Conservation (phyloP, 2,113 vertebrate species). For the Pipa parva region DNA sequence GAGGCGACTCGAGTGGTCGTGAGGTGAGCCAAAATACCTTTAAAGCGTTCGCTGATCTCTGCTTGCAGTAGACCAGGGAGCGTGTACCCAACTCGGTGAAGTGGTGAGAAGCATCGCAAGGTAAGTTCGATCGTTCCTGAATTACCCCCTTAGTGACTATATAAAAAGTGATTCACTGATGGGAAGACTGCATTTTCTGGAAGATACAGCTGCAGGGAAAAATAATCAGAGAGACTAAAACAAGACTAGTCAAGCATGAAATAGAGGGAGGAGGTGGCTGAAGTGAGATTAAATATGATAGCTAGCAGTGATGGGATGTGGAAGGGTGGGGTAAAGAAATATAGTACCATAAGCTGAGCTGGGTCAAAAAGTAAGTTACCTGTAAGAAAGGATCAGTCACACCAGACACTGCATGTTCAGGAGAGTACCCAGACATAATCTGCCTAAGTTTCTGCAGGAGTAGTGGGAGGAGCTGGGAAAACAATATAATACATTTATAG, state of each 20-base stretch:
- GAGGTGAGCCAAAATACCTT: too few relatives aligned
- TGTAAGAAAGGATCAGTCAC: conserved; percentile 85
- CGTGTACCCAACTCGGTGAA: too few relatives aligned
- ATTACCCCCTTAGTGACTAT: too few relatives aligned
- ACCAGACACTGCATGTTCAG: conserved; percentile 79
- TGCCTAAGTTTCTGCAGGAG: conserved; percentile 76
- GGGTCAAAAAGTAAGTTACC: conserved; percentile 55
- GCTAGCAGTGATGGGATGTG: neutral
- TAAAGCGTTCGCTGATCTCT: too few relatives aligned
- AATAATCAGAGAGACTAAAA: neutral
- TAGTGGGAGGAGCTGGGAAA: conserved; percentile 71
- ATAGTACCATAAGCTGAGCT: neutral
- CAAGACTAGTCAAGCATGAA: neutral
- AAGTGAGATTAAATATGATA: neutral
- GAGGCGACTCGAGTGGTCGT: too few relatives aligned
- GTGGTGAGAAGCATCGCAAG: too few relatives aligned
- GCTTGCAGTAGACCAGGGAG: too few relatives aligned
- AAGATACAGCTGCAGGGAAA: neutral
- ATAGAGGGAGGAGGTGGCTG: conserved; percentile 38
- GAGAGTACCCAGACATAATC: conserved; percentile 75
- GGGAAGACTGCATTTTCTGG: too few relatives aligned
- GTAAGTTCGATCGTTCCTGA: too few relatives aligned
- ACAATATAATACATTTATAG: neutral
- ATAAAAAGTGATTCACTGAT: neutral
- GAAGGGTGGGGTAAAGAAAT: neutral